These are phyloP conservation scores for Nautilus pompilius DNA, from an alignment of 1,140 invertebrate species.

Conservation along the genomic window DNA sequence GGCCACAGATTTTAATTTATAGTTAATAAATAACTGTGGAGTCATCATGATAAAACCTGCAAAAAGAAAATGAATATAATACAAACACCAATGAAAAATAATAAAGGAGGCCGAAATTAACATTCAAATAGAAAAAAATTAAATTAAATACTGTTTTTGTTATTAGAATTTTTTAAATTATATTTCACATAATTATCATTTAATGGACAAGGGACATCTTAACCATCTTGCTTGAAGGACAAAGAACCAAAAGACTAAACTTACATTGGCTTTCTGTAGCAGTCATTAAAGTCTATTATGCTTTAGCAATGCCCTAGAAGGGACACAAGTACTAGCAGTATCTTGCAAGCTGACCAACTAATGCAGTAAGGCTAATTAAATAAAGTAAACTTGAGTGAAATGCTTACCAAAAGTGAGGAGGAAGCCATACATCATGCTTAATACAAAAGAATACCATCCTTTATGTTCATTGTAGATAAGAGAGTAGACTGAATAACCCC, in stretches of 20 bases:
- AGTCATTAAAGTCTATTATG: too few species aligned
- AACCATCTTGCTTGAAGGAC: too few species aligned
- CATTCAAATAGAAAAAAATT: neutral
- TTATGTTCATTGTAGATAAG: slow-evolving; percentile 97
- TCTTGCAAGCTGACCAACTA: too few species aligned
- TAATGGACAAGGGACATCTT: too few species aligned
- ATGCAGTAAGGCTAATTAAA: neutral
- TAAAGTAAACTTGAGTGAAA: slow-evolving; percentile 4
- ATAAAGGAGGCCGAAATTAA: neutral
- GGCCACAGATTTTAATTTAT: slow-evolving; percentile 97
- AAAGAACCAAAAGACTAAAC: too few species aligned
- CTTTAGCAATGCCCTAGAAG: too few species aligned
- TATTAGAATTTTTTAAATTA: too few species aligned
- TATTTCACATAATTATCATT: too few species aligned
- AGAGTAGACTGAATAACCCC: slow-evolving; percentile 92
- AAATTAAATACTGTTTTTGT: neutral
- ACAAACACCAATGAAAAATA: neutral
- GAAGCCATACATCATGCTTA: slow-evolving; percentile 96
- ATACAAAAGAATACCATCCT: slow-evolving; percentile 90
- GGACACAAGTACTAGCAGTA: too few species aligned
- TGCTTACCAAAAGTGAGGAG: slow-evolving; percentile 86
- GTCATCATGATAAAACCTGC: slow-evolving; percentile 99
- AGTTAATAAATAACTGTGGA: slow-evolving; percentile 98
- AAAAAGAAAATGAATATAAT: slow-evolving; percentile 13
- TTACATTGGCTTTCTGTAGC: too few species aligned